phyloP scores from a whole-genome alignment of 2,888 invertebrate species.

The Andrena camellia region DNA sequence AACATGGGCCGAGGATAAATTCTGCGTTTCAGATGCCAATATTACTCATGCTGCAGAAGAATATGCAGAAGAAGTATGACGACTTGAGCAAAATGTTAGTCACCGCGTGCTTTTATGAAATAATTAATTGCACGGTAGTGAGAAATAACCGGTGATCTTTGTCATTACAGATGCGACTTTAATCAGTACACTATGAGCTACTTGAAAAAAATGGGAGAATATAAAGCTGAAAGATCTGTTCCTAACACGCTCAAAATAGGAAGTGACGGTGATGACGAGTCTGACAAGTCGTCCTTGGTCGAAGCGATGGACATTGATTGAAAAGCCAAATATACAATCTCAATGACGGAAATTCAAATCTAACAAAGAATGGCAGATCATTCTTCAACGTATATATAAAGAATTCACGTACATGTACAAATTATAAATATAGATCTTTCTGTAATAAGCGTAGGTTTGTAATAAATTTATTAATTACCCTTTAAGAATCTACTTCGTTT shows the following conservation, averaged over 20 bases:
- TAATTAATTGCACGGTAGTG: background rate
- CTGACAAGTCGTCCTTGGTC: background rate
- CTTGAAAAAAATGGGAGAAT: constrained; percentile 87
- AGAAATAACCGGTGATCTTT: constrained; percentile 13
- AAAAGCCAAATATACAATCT: constrained; percentile 8
- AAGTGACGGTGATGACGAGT: constrained; percentile 32
- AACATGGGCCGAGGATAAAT: constrained; percentile 87
- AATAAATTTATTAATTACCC: constrained; percentile 32
- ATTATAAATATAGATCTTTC: constrained; percentile 16
- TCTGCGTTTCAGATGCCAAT: constrained; percentile 88
- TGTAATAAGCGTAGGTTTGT: constrained; percentile 21
- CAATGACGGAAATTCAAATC: background rate
- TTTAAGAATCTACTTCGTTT: constrained; percentile 9
- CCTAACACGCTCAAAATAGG: background rate
- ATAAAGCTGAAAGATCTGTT: constrained; percentile 39
- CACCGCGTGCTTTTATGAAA: constrained; percentile 30
- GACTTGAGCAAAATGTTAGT: constrained; percentile 94
- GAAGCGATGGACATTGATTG: constrained; percentile 35
- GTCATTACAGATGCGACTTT: constrained; percentile 91
- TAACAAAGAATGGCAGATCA: background rate
- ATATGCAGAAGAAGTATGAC: constrained; percentile 91
- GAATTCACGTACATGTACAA: constrained; percentile 25
- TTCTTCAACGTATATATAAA: background rate
- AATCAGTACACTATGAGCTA: constrained; percentile 94
- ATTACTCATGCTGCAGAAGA: constrained; percentile 92